These are phyloP conservation scores for Hyphantria cunea DNA, from an alignment of 1,140 invertebrate genomes.

Conservation along the genomic window DNA sequence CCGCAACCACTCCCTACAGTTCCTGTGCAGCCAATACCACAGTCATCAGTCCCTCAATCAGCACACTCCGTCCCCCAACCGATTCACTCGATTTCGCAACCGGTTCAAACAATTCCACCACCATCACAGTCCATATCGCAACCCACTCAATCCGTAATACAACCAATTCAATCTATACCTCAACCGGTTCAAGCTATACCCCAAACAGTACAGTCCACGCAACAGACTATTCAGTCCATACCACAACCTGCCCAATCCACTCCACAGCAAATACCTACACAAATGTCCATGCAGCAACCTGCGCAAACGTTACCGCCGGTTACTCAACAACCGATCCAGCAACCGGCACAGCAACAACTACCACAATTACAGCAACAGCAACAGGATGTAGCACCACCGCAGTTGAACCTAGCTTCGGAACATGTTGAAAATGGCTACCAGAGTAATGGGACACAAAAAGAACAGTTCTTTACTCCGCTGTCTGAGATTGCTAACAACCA, in stretches of 20 bases:
- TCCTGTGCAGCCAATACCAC: conserved; percentile 31
- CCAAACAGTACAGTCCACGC: conserved; percentile 28
- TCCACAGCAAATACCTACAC: conserved; percentile 12
- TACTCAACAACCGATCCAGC: conserved; percentile 14
- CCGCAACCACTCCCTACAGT: conserved; percentile 39
- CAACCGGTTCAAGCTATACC: conserved; percentile 31
- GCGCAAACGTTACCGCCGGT: conserved; percentile 23
- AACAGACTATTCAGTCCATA: conserved; percentile 20
- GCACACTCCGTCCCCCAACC: conserved; percentile 38
- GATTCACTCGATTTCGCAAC: conserved; percentile 35
- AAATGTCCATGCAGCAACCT: conserved; percentile 25
- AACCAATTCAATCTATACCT: conserved; percentile 30
- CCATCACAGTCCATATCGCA: conserved; percentile 35
- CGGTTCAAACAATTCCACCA: conserved; percentile 38
- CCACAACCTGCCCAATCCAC: conserved; percentile 22
- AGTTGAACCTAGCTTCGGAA: conserved; percentile 55
- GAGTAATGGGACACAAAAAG: conserved; percentile 52
- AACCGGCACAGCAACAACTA: conserved; percentile 14
- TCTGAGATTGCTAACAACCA: conserved; percentile 63
- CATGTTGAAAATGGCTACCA: conserved; percentile 45
- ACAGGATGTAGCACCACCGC: conserved; percentile 50
- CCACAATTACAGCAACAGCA: conserved; percentile 13
- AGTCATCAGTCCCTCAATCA: conserved; percentile 42
- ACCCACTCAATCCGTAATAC: conserved; percentile 16
- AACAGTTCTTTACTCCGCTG: conserved; percentile 71